Evolutionary conservation across 2,888 invertebrate species (phyloP).

Genomic region (Bhutanitis thaidina): DNA sequence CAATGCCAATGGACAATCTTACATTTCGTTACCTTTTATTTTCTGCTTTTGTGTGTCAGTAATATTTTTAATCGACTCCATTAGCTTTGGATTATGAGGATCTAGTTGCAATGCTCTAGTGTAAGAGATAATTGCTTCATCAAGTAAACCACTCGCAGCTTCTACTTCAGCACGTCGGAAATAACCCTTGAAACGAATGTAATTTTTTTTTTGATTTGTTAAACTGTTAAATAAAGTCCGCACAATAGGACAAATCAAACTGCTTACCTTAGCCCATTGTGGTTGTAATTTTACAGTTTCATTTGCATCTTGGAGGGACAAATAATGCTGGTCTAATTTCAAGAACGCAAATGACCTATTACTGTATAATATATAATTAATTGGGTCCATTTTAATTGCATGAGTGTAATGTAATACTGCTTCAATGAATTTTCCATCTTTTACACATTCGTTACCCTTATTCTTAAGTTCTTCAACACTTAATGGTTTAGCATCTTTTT

Average conservation of each 20-base stretch:
- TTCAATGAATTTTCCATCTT: slow-evolving; percentile 85
- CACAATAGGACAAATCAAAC: too few species aligned
- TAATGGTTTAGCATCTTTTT: slow-evolving; percentile 41
- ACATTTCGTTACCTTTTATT: slow-evolving; percentile 74
- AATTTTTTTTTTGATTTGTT: too few species aligned
- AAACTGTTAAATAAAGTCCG: too few species aligned
- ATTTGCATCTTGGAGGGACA: slow-evolving; percentile 88
- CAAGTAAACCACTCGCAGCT: slow-evolving; percentile 82
- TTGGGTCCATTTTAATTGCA: slow-evolving; percentile 86
- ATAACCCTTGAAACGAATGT: slow-evolving; percentile 81
- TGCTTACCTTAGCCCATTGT: slow-evolving; percentile 86
- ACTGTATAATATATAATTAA: slow-evolving; percentile 86
- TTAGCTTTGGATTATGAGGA: slow-evolving; percentile 82
- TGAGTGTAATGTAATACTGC: slow-evolving; percentile 89
- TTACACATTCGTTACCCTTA: slow-evolving; percentile 88
- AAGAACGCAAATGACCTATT: slow-evolving; percentile 90
- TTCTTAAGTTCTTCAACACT: slow-evolving; percentile 83
- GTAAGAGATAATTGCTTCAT: slow-evolving; percentile 85
- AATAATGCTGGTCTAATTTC: slow-evolving; percentile 87
- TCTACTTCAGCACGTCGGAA: slow-evolving; percentile 87
- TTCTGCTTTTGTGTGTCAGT: slow-evolving; percentile 81
- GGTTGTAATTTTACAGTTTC: slow-evolving; percentile 87
- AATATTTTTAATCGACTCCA: slow-evolving; percentile 81
- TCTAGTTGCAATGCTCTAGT: slow-evolving; percentile 83
- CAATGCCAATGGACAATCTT: too few species aligned